phyloP scores from a whole-genome alignment of 2,113 vertebrate genomes.

The Prolemur simus region DNA sequence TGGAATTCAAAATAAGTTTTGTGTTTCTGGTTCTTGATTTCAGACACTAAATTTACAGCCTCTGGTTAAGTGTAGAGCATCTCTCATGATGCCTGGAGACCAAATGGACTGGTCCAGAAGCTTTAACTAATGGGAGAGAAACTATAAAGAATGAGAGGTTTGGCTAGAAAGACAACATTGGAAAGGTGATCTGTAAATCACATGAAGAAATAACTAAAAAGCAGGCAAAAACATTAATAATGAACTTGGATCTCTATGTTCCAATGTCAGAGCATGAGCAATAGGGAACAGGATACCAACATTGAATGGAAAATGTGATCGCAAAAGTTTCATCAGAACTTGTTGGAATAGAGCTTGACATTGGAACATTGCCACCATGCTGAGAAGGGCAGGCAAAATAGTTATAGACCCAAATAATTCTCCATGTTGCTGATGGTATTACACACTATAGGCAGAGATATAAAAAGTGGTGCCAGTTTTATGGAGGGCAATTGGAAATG shows the following conservation, averaged over 20 bases:
- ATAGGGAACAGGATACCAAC: not conserved
- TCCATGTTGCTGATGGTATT: not conserved
- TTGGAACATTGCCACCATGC: not conserved
- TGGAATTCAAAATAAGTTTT: not conserved
- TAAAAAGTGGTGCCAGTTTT: not conserved
- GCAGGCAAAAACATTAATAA: not conserved
- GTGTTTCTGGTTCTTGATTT: not conserved
- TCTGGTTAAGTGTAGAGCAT: not conserved
- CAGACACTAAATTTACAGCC: not conserved
- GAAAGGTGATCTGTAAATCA: not conserved
- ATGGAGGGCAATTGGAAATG: not conserved
- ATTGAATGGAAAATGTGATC: not conserved
- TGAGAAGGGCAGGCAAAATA: not conserved
- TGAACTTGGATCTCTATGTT: not conserved
- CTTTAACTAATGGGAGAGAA: not conserved
- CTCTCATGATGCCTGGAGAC: not conserved
- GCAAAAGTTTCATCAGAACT: not conserved
- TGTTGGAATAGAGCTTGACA: not conserved
- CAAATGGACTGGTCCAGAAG: not conserved
- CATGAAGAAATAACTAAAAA: not conserved
- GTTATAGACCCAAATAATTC: not conserved
- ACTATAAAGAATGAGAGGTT: not conserved
- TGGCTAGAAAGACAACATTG: not conserved
- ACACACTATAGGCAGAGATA: not conserved
- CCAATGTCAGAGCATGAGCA: not conserved